Evolutionary conservation across 2,888 invertebrate genomes (phyloP).

Genomic region (Apeira syringaria): DNA sequence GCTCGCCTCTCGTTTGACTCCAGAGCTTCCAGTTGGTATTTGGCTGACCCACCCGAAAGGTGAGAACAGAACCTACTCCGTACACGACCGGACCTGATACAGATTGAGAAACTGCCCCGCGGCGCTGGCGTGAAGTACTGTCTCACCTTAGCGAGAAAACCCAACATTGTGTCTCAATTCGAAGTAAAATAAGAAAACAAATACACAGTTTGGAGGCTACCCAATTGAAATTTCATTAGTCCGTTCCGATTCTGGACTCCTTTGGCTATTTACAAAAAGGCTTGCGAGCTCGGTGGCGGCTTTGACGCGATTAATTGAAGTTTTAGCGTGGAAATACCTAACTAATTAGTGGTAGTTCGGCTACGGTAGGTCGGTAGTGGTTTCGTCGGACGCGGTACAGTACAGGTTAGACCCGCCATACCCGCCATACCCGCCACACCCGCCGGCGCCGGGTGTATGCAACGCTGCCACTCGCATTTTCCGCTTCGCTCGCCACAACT

Average conservation of each 20-base stretch:
- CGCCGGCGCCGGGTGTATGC: conserved; percentile 7
- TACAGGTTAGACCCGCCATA: conserved; percentile 16
- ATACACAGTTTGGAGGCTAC: conserved; percentile 43
- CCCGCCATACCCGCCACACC: neutral
- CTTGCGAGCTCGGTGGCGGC: conserved; percentile 43
- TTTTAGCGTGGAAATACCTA: conserved; percentile 67
- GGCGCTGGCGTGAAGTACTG: too few species aligned
- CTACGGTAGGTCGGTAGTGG: conserved; percentile 31
- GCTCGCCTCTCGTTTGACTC: too few species aligned
- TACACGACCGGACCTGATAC: too few species aligned
- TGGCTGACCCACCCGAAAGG: too few species aligned
- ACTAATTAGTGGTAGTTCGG: conserved; percentile 62
- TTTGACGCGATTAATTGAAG: conserved; percentile 71
- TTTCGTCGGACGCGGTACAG: conserved; percentile 28
- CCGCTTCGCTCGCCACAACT: conserved; percentile 22
- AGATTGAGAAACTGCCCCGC: too few species aligned
- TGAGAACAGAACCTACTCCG: too few species aligned
- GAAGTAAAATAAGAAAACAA: conserved; percentile 25
- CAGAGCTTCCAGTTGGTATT: too few species aligned
- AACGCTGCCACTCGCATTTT: conserved; percentile 27
- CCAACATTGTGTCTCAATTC: too few species aligned
- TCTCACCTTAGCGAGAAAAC: too few species aligned
- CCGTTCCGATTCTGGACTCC: conserved; percentile 51
- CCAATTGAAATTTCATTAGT: conserved; percentile 59
- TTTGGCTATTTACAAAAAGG: conserved; percentile 57